These are phyloP conservation scores for Pseudomyrmex pallidus DNA, from an alignment of 1,140 invertebrate genomes.

Conservation along the genomic window DNA sequence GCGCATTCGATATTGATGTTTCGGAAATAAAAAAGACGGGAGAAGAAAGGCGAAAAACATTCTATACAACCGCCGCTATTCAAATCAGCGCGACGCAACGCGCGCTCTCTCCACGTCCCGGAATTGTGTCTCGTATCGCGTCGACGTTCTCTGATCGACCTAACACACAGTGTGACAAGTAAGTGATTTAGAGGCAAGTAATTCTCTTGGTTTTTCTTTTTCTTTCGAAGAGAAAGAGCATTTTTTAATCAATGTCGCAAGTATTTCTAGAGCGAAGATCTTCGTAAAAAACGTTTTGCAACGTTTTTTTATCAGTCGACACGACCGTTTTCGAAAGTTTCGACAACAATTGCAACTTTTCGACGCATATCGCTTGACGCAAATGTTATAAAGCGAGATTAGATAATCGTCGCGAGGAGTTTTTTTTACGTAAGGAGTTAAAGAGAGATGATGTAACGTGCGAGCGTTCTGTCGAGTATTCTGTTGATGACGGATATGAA, in stretches of 20 bases:
- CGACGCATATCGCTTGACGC: too few relatives aligned
- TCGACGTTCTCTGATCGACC: not conserved
- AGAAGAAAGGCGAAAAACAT: constrained; percentile 44
- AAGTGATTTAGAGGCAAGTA: too few relatives aligned
- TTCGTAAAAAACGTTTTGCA: not conserved
- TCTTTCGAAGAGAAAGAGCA: too few relatives aligned
- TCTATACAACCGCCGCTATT: constrained; percentile 46
- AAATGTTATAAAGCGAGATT: not conserved
- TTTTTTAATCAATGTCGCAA: not conserved
- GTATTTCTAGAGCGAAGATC: not conserved
- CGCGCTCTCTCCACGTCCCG: constrained; percentile 29
- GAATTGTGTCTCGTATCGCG: constrained; percentile 41
- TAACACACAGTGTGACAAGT: too few relatives aligned
- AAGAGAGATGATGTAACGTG: not conserved
- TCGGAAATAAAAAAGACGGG: constrained; percentile 39
- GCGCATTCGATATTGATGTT: constrained; percentile 57
- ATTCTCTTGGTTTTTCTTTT: too few relatives aligned
- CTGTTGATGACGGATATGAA: too few relatives aligned
- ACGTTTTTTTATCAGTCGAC: too few relatives aligned
- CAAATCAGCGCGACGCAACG: constrained; percentile 40
- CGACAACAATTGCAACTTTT: too few relatives aligned
- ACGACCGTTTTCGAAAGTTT: too few relatives aligned
- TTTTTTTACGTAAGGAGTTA: constrained; percentile 9
- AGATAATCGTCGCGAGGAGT: not conserved
- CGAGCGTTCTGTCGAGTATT: too few relatives aligned